phyloP scores from a whole-genome alignment of 1,140 invertebrate genomes.

The Drosophila lacertosa region DNA sequence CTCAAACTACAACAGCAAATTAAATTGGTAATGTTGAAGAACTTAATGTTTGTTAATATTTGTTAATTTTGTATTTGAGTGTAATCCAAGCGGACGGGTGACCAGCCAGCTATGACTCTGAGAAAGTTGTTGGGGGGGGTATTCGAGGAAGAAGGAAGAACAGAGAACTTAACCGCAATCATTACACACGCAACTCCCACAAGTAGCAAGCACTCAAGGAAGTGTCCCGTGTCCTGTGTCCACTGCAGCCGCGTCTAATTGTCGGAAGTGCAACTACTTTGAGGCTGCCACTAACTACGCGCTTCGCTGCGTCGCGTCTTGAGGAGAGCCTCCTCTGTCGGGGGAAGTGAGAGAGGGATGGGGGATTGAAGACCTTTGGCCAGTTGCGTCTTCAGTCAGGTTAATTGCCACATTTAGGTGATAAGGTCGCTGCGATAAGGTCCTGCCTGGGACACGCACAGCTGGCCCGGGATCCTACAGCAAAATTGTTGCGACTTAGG shows the following conservation, averaged over 20 bases:
- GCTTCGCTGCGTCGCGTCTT: constrained; percentile 50
- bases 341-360: constrained; percentile 12
- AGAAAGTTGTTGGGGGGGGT: constrained; percentile 47
- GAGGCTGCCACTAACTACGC: constrained; percentile 46
- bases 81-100: constrained; percentile 11
- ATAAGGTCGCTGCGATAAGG: constrained; percentile 40
- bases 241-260: constrained; percentile 44
- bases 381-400: constrained; percentile 35
- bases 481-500: constrained; percentile 19
- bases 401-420: constrained; percentile 76
- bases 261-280: constrained; percentile 76
- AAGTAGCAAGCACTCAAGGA: constrained; percentile 9
- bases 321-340: neutral
- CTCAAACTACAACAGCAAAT: too few species aligned
- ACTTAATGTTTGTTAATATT: too few species aligned
- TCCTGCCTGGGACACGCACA: neutral
- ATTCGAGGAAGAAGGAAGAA: neutral
- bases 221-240: neutral
- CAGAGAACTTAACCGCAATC: constrained; percentile 65
- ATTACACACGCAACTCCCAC: constrained; percentile 60
- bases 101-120: constrained; percentile 73
- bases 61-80: too few species aligned
- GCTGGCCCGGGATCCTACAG: neutral
- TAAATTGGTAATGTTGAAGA: too few species aligned
- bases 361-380: neutral